phyloP scores from a whole-genome alignment of 2,888 invertebrate species.

The Cerastis rubricosa region DNA sequence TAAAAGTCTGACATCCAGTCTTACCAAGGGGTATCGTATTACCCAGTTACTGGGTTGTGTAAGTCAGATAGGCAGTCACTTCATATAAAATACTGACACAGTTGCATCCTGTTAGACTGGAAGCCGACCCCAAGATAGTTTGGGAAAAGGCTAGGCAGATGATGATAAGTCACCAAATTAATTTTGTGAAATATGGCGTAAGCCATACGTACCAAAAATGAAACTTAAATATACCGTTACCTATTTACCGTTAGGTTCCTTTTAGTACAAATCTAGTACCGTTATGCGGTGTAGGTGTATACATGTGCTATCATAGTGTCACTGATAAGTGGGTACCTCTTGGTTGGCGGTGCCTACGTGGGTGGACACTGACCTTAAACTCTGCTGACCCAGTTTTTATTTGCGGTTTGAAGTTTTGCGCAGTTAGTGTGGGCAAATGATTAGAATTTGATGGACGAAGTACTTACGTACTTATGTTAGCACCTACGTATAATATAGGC shows the following conservation, averaged over 20 bases:
- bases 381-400: slow-evolving; percentile 50
- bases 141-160: neutral
- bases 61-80: no score
- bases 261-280: slow-evolving; percentile 15
- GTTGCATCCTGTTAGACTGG: neutral
- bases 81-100: no score
- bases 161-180: neutral
- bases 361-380: slow-evolving; percentile 53
- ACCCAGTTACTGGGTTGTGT: no score
- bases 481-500: no score
- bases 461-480: neutral
- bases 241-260: slow-evolving; percentile 17
- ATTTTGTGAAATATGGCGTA: neutral
- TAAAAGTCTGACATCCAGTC: no score
- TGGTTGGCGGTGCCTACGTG: slow-evolving; percentile 5
- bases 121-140: neutral
- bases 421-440: neutral
- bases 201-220: neutral
- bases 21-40: no score
- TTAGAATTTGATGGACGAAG: neutral
- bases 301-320: slow-evolving; percentile 19
- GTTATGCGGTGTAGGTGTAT: slow-evolving; percentile 41
- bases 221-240: slow-evolving; percentile 10
- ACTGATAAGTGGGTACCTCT: slow-evolving; percentile 19
- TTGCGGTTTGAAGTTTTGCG: slow-evolving; percentile 39